These are phyloP conservation scores for Diogma glabrata DNA, from an alignment of 2,888 invertebrate species.

Conservation along the genomic window DNA sequence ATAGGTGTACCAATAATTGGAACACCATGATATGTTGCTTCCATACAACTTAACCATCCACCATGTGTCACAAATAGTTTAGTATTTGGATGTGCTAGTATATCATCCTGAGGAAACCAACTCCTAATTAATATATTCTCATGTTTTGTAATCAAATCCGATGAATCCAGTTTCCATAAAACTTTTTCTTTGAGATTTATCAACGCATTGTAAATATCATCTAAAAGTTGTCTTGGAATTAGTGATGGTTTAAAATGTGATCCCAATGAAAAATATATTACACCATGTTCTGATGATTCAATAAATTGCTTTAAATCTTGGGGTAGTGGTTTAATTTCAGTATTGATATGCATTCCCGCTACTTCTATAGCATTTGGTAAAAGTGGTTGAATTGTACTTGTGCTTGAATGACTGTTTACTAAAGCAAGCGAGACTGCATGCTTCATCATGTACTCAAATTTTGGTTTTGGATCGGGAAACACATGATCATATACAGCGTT, in stretches of 20 bases:
- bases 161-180: constrained; percentile 37
- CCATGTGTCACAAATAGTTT: constrained; percentile 39
- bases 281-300: constrained; percentile 27
- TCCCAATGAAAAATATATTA: constrained; percentile 31
- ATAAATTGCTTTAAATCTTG: constrained; percentile 25
- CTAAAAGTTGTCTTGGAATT: constrained; percentile 11
- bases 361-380: constrained; percentile 36
- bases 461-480: constrained; percentile 26
- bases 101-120: constrained; percentile 39
- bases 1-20: constrained; percentile 42
- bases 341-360: constrained; percentile 34
- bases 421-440: constrained; percentile 28
- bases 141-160: constrained; percentile 26
- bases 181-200: constrained; percentile 31
- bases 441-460: constrained; percentile 22
- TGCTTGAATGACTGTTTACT: constrained; percentile 31
- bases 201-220: constrained; percentile 8
- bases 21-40: constrained; percentile 38
- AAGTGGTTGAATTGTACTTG: constrained; percentile 31
- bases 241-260: constrained; percentile 12
- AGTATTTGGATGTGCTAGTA: constrained; percentile 38
- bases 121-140: constrained; percentile 31
- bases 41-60: constrained; percentile 39
- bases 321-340: constrained; percentile 27
- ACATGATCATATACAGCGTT: constrained; percentile 23